Conservation (phyloP, 1,140 invertebrate genomes). For the Dysdera silvatica region DNA sequence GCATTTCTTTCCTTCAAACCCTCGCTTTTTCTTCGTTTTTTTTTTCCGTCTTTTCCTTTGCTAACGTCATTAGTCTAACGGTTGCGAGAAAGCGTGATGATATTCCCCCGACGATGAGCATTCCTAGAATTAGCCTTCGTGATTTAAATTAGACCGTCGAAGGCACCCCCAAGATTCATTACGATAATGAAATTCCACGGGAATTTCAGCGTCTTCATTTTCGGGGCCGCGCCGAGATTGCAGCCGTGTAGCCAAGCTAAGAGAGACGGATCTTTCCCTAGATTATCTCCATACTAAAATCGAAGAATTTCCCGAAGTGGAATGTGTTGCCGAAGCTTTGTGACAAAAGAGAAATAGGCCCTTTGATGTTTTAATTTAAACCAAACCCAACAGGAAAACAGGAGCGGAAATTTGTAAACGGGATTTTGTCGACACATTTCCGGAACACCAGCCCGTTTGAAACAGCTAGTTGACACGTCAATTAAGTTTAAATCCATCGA, state of each 20-base stretch:
- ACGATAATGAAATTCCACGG: slow-evolving; percentile 29
- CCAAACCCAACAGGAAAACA: too few species aligned
- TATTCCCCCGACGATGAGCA: neutral
- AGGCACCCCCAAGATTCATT: slow-evolving; percentile 26
- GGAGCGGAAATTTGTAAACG: too few species aligned
- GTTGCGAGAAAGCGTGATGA: neutral
- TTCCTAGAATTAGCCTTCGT: neutral
- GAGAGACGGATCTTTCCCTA: neutral
- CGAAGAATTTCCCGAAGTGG: slow-evolving; percentile 25
- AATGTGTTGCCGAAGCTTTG: too few species aligned
- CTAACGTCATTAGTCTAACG: slow-evolving; percentile 12
- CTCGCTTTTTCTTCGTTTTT: neutral
- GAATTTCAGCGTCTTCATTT: slow-evolving; percentile 4
- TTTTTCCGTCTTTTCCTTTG: neutral
- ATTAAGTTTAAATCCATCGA: slow-evolving; percentile 27
- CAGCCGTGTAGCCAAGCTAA: neutral
- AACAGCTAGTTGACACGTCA: too few species aligned
- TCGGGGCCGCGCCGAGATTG: neutral
- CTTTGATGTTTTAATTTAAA: too few species aligned
- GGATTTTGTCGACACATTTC: too few species aligned
- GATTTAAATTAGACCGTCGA: neutral
- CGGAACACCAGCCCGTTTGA: too few species aligned
- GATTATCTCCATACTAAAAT: neutral
- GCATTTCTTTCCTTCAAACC: neutral
- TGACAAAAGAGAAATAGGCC: too few species aligned